Percentiles rank a stretch among this genome's conserved stretches.
phyloP scores from a whole-genome alignment of 2,888 invertebrate species.

The Chloroclystis v-ata region DNA sequence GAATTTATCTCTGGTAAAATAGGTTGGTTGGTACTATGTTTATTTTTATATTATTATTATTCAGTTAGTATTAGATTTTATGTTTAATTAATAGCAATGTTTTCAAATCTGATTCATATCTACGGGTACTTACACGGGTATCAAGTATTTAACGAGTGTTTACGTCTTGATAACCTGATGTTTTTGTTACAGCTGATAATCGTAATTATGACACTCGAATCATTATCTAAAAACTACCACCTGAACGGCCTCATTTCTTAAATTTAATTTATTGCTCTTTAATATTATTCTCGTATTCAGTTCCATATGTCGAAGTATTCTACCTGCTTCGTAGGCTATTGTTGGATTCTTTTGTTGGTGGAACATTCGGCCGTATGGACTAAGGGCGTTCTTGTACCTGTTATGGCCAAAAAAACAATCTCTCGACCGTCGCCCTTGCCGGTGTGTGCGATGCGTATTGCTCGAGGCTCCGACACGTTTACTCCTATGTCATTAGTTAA shows the following conservation, averaged over 20 bases:
- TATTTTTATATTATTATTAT: too few species aligned
- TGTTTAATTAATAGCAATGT: not conserved
- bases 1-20: too few species aligned
- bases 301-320: constrained; percentile 16
- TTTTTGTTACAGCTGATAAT: constrained; percentile 18
- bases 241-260: constrained; percentile 14
- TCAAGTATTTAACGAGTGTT: constrained; percentile 16
- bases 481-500: constrained; percentile 16
- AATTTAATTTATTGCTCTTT: constrained; percentile 1
- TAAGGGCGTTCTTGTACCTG: constrained; percentile 38
- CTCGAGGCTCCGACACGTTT: constrained; percentile 19
- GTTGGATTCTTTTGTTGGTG: constrained; percentile 27
- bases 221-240: constrained; percentile 14
- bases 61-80: not conserved
- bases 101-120: not conserved
- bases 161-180: constrained; percentile 20
- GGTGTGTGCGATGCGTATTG: constrained; percentile 29
- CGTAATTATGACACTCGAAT: constrained; percentile 15
- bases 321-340: constrained; percentile 35
- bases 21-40: too few species aligned
- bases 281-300: constrained; percentile 10
- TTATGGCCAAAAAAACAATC: constrained; percentile 38
- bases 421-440: constrained; percentile 20
- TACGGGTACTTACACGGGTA: constrained; percentile 13
- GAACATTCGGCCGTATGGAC: constrained; percentile 18